These are phyloP conservation scores for Lochmaea capreae DNA, from an alignment of 2,888 invertebrate genomes.

Conservation along the genomic window DNA sequence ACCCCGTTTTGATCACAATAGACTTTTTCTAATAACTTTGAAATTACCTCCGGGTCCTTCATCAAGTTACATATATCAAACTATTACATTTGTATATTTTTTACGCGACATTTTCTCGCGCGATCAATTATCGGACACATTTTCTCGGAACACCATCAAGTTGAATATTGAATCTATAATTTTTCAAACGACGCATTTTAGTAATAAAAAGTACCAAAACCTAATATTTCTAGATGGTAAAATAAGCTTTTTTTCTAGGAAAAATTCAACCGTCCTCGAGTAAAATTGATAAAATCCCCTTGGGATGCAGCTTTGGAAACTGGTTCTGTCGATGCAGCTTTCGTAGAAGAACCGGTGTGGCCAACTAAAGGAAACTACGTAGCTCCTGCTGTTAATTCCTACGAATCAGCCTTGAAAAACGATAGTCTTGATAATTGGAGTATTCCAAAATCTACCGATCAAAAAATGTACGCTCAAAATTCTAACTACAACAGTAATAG, in stretches of 20 bases:
- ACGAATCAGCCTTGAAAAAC: slow-evolving; percentile 60
- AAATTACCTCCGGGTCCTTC: too few relatives aligned
- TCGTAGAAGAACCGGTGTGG: slow-evolving; percentile 67
- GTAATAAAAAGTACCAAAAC: too few relatives aligned
- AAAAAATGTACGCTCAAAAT: slow-evolving; percentile 59
- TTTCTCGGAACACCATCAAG: too few relatives aligned
- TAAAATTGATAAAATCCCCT: slow-evolving; percentile 74
- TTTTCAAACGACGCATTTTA: too few relatives aligned
- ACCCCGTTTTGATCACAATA: too few relatives aligned
- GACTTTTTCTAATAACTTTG: too few relatives aligned
- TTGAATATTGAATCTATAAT: too few relatives aligned
- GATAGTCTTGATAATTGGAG: slow-evolving; percentile 59
- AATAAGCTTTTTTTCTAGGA: slow-evolving; percentile 63
- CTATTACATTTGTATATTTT: too few relatives aligned
- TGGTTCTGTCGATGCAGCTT: slow-evolving; percentile 78
- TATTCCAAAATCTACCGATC: slow-evolving; percentile 48
- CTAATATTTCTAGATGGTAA: too few relatives aligned
- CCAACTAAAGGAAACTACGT: slow-evolving; percentile 60
- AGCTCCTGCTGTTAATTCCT: slow-evolving; percentile 62
- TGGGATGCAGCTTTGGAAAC: slow-evolving; percentile 80
- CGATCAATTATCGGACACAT: too few relatives aligned
- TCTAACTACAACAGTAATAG: slow-evolving; percentile 64
- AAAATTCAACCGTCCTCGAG: slow-evolving; percentile 69
- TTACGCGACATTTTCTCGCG: too few relatives aligned
- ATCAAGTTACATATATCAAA: too few relatives aligned